Conservation (phyloP, 2,797 vertebrate genomes). For the Tenualosa ilisha region DNA sequence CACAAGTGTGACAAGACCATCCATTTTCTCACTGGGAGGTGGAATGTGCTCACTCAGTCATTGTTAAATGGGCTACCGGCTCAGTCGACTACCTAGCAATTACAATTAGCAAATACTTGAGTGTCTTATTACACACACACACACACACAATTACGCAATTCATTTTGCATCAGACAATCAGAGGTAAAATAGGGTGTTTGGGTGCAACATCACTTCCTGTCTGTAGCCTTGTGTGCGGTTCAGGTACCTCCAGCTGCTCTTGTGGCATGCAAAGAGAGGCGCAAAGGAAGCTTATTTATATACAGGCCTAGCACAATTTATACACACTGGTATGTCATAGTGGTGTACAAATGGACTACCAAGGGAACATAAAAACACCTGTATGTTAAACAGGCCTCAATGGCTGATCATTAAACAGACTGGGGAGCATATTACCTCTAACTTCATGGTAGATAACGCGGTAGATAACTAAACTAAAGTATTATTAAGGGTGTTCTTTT, state of each 20-base stretch:
- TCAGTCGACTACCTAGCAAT: conserved; percentile 11
- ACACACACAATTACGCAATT: conserved; percentile 4
- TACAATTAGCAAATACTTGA: background rate
- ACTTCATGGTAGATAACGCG: too few species aligned
- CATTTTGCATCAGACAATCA: background rate
- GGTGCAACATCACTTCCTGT: background rate
- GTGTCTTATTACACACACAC: background rate
- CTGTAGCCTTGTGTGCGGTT: background rate
- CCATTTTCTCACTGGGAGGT: conserved; percentile 14
- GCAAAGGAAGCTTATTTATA: background rate
- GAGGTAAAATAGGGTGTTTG: background rate
- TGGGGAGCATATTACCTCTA: too few species aligned
- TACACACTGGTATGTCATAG: background rate
- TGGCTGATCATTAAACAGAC: too few species aligned
- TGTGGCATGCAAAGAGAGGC: background rate
- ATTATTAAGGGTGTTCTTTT: too few species aligned
- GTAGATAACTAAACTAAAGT: too few species aligned
- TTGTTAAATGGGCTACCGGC: background rate
- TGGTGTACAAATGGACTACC: background rate
- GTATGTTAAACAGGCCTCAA: too few species aligned
- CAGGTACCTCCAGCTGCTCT: background rate
- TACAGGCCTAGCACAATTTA: background rate
- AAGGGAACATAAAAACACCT: too few species aligned
- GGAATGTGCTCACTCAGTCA: background rate
- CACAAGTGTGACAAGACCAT: conserved; percentile 17